Evolutionary conservation across 1,140 invertebrate species (phyloP), one percentile per base, ranked within the genome.

Genomic region (Panagrolaimus sp.): DNA sequence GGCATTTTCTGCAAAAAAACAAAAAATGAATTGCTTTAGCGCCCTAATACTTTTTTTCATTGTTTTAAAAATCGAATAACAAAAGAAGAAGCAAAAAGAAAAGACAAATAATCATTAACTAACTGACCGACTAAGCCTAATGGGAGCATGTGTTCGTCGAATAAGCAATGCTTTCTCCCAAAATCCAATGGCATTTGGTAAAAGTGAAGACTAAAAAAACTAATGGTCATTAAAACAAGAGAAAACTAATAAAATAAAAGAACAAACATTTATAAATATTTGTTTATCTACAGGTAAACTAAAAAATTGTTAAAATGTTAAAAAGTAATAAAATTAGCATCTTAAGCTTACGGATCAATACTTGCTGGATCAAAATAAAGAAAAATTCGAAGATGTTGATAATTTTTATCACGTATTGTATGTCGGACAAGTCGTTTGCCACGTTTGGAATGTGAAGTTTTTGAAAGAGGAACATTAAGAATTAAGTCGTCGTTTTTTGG

Each of bases 141-240:
- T 68, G 5, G 73, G 74, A 9, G 44, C 67, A 63, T 48, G 68
- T 8, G 69, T 64, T n/a, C 72, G 62, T 28, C 74, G 48, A 55
- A 76, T 72, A 28, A 63, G 63, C 58, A 75, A 52, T 24, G 69
- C 74, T 47, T 71, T 63, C 43, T 73, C 71, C 74, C 74, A 75
- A 69, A 65, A 75, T 26, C 74, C 74, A 0, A 65, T 68, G 14
- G 74, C 74, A 38, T 73, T 68, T 3, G 74, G 74, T 12, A 75
- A 28, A 9, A 75, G 47, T 43, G 74, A 70, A 8, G 62, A 58
- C 71, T 73, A 73, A 24, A 65, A 17, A 24, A 24, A 43, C 28
- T 28, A 28, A 63, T 62, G 17, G 9, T 21, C 58, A 43, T 26
- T 55, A 10, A 38, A 7, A 38, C 32, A 38, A 38, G 32, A 38